Evolutionary conservation across 2,797 vertebrate genomes (phyloP).

Genomic region (Spatula versicolor): DNA sequence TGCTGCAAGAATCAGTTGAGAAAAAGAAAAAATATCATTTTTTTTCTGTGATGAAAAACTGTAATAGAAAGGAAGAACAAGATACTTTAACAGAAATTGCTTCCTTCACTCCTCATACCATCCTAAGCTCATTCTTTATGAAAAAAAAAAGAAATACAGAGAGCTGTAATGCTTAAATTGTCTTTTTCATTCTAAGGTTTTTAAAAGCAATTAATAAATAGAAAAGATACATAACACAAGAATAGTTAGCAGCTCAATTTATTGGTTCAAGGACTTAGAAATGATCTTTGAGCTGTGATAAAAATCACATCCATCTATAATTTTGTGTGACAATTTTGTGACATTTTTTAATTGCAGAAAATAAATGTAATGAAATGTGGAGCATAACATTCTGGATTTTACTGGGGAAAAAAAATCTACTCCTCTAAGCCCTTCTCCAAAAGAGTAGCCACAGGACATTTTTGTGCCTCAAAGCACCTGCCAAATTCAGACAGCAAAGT

Average conservation of each 20-base stretch:
- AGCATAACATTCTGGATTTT: background rate
- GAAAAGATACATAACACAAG: conserved; percentile 1
- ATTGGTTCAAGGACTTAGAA: conserved; percentile 48
- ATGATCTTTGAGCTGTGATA: conserved; percentile 55
- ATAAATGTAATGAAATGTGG: background rate
- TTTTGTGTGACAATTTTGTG: background rate
- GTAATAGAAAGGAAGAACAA: conserved; percentile 29
- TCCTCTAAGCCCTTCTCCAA: background rate
- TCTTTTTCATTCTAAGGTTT: background rate
- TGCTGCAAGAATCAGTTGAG: background rate
- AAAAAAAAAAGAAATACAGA: background rate
- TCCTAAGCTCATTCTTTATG: background rate
- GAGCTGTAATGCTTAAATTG: background rate
- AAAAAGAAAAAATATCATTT: background rate
- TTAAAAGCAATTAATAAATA: conserved; percentile 18
- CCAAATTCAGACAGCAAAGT: background rate
- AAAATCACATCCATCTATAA: conserved; percentile 38
- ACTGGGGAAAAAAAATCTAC: background rate
- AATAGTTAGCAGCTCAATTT: conserved; percentile 58
- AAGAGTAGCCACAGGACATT: background rate
- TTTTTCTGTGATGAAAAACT: background rate
- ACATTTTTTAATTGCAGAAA: conserved; percentile 44
- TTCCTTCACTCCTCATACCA: background rate
- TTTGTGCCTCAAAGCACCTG: background rate
- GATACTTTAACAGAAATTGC: conserved; percentile 26